Base-by-base conservation (phyloP, 2,888 invertebrate species). In the Pimpla rufipes region DNA sequence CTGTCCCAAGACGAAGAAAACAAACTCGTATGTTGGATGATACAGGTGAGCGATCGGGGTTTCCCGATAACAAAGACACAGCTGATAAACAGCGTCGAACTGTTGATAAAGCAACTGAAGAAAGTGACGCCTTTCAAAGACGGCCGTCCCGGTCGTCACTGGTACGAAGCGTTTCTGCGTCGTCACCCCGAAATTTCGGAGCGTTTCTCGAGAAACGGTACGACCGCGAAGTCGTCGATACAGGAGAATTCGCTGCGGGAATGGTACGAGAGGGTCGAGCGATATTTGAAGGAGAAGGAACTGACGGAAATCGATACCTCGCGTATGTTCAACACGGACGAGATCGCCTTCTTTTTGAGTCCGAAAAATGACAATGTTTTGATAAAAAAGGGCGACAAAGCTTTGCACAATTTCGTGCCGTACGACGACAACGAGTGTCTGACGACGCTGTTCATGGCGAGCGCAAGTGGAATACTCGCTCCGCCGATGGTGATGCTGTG, bases 311-410 rank as follows among this genome's bases (percentile, higher is more conserved):
- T 89, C 29, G 85, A 92, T 68, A 89, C 89, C 10, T 80, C 78
- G 10, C 79, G 90, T 47, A 87, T 92, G 59, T 93, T 90, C 71
- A 92, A 92, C 81, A 86, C 87, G 16, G 93, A 93, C 85, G 93
- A 93, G 85, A 90, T 90, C n/a, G 91, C 90, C 1, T 92, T 93
- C 84, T 92, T 88, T 81, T 86, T 93, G 37, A 85, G 86, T 42
- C 92, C 93, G 21, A 92, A 92, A 83, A 86, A 87, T 3, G 87
- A 89, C 29, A 85, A 87, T 73, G 92, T 93, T 13, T 74, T 93
- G 42, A 89, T 86, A 2, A 86, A 85, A 85, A 90, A 89, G 87
- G 92, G 90, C 3, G 81, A 85, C 16, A 85, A 83, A 85, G 84
- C 81, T 57, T 85, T 87, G 16, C 88, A 90, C 68, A 86, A 86